phyloP scores from a whole-genome alignment of 2,888 invertebrate genomes.

The Chaetogeoica ovagalla region DNA sequence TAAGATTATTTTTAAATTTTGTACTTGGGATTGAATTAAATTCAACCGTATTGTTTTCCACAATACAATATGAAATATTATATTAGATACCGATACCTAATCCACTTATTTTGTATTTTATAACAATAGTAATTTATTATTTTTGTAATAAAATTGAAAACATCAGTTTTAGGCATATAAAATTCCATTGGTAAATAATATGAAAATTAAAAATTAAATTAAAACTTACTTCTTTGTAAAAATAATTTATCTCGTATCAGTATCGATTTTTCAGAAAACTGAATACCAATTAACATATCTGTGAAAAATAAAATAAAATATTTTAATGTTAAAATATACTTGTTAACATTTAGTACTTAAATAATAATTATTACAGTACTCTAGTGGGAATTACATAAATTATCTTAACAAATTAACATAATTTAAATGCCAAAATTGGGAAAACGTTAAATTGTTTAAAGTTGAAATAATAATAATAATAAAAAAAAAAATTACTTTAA shows the following conservation, averaged over 20 bases:
- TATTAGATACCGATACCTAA: neutral
- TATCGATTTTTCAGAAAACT: neutral
- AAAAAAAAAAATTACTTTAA: no score
- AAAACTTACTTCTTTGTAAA: slow-evolving; percentile 14
- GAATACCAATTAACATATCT: neutral
- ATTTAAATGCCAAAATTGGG: no score
- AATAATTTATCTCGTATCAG: neutral
- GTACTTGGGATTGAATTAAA: neutral
- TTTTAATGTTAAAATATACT: neutral
- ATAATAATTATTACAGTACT: neutral
- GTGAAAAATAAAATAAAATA: slow-evolving; percentile 5
- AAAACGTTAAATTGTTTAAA: no score
- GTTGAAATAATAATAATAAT: no score
- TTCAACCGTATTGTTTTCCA: neutral
- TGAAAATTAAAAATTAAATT: neutral
- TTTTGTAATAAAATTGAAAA: neutral
- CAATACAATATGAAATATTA: neutral
- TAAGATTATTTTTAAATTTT: no score
- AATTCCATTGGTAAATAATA: slow-evolving; percentile 11
- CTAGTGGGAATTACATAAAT: neutral
- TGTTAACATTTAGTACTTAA: neutral
- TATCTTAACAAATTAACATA: neutral
- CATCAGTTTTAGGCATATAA: neutral
- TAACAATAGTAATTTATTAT: neutral
- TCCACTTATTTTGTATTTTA: neutral